Evolutionary conservation across 1,140 invertebrate genomes (phyloP).

Genomic region (Pentalonia nigronervosa): DNA sequence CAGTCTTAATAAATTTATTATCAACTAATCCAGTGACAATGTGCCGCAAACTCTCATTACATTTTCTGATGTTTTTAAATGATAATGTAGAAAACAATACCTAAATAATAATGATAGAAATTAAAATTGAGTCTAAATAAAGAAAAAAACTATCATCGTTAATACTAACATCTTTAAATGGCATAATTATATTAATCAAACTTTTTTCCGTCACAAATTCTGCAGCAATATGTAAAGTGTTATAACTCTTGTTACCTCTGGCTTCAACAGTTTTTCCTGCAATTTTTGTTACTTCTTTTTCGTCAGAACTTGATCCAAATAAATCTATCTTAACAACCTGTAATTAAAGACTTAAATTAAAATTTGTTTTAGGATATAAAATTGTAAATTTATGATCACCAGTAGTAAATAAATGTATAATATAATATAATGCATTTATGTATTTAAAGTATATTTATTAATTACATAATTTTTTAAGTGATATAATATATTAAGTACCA

Average conservation of each 20-base stretch:
- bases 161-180: constrained; percentile 77
- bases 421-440: background rate
- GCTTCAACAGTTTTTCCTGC: constrained; percentile 81
- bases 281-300: constrained; percentile 89
- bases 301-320: constrained; percentile 86
- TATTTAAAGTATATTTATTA: background rate
- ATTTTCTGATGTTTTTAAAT: constrained; percentile 52
- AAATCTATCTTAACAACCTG: constrained; percentile 84
- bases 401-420: background rate
- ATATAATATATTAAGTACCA: background rate
- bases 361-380: background rate
- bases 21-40: constrained; percentile 80
- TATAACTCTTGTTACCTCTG: constrained; percentile 84
- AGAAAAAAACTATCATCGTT: background rate
- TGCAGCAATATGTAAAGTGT: constrained; percentile 83
- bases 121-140: background rate
- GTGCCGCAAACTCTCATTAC: constrained; percentile 74
- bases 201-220: constrained; percentile 79
- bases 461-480: background rate
- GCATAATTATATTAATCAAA: constrained; percentile 79
- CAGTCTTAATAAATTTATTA: constrained; percentile 77
- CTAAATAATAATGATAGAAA: constrained; percentile 72
- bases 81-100: constrained; percentile 71
- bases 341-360: constrained; percentile 56
- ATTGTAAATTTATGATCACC: background rate